Evolutionary conservation across 2,797 vertebrate species (phyloP).

Genomic region (Semotilus atromaculatus): DNA sequence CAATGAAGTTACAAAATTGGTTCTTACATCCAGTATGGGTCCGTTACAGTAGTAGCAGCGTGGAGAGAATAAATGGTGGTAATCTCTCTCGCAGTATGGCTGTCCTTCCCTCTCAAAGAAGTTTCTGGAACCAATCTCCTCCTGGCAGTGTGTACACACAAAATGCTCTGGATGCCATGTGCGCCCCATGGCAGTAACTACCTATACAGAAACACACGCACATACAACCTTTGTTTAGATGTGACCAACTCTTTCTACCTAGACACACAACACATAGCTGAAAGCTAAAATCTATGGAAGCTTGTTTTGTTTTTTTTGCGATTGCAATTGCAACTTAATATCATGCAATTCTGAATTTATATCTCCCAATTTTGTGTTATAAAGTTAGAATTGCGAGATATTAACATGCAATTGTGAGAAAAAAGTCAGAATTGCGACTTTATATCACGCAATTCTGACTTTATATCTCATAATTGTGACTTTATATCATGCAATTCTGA

Average conservation of each 20-base stretch:
- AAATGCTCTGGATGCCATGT: slow-evolving; percentile 91
- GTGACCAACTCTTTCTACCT: not conserved
- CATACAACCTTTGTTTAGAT: not conserved
- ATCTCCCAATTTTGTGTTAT: no score
- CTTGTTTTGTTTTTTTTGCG: no score
- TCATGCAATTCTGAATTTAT: no score
- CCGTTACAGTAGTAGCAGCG: slow-evolving; percentile 88
- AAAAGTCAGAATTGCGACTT: no score
- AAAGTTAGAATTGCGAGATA: no score
- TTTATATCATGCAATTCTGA: no score
- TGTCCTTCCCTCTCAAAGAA: slow-evolving; percentile 89
- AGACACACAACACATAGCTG: not conserved
- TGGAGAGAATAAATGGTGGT: slow-evolving; percentile 88
- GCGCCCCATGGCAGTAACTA: slow-evolving; percentile 89
- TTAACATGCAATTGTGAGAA: no score
- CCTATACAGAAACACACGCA: slow-evolving; percentile 68
- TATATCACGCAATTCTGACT: no score
- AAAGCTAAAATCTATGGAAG: no score
- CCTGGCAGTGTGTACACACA: slow-evolving; percentile 89
- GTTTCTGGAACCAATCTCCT: slow-evolving; percentile 87
- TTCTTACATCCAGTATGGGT: slow-evolving; percentile 66
- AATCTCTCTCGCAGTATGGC: slow-evolving; percentile 89
- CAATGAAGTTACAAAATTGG: not conserved
- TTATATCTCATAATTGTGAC: no score
- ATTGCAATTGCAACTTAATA: no score